Evolutionary conservation across 2,797 vertebrate genomes (phyloP), one percentile per base, ranked within the genome.

Genomic region (Microctenopoma stevenorrisi): DNA sequence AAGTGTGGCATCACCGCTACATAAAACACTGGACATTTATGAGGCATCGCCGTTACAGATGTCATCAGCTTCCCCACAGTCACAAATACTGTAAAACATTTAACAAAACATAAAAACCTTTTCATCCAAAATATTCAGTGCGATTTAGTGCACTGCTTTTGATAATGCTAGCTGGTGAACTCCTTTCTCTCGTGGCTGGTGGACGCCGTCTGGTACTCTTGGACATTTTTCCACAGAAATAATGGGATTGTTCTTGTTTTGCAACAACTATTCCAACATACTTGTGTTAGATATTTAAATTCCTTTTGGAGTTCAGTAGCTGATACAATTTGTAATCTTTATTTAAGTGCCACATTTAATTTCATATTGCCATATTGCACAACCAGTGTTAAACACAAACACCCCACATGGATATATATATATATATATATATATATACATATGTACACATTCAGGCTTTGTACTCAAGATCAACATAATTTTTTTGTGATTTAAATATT

Each of bases 11-110:
- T 48, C 64, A 82, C 64, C 40, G 43, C 65, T 72, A 66, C 72
- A 74, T 46, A 40, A 59, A 72, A 71, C 15, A 53, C 22, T 42
- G 53, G 57, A 69, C 49, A 51, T n/a, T 49, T 60, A 44, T 84
- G 80, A 86, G 74, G 68, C 75, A 68, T 48, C 47, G 65, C 53
- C 18, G 15, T 72, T 28, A 74, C 43, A 76, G 64, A 66, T 38
- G 61, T 11, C 18, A 62, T 69, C 42, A 70, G 55, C n/a, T 60
- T 49, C 58, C 35, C 37, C 35, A 37, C 49, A 57, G 57, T 56
- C 53, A 58, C 49, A 73, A 68, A 68, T 62, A 82, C 52, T 48
- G 54, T 67, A 81, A 53, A 68, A 72, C 64, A 68, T 58, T 38
- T 25, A 77, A 66, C 49, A 72, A 28, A 73, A 77, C 49, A 55